Base-by-base conservation (phyloP, 1,140 invertebrate genomes). In the Theocolax elegans region DNA sequence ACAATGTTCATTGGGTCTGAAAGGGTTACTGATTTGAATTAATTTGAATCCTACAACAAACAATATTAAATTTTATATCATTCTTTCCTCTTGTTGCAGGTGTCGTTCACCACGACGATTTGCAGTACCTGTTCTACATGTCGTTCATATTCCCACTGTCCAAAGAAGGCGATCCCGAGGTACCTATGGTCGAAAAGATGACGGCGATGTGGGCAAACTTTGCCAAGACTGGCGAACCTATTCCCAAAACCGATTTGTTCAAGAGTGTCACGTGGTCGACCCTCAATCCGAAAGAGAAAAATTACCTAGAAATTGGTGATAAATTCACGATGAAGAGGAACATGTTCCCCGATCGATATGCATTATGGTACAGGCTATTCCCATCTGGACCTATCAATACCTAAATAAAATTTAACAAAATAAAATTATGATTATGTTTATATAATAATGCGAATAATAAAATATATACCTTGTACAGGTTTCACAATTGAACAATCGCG, bases 21-120 rank as follows among this genome's bases (percentile, higher is more conserved):
- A 35, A 10, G 31, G 31, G 31, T 35, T 35, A 35, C 4, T 35
- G 15, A n/a, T 31, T 15, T 54, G n/a, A n/a, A n/a, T n/a, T n/a
- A n/a, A n/a, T n/a, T n/a, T n/a, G n/a, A n/a, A n/a, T n/a, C n/a
- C n/a, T n/a, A n/a, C n/a, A n/a, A n/a, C n/a, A n/a, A n/a, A n/a
- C n/a, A n/a, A n/a, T n/a, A n/a, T n/a, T n/a, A n/a, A n/a, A n/a
- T n/a, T 35, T n/a, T n/a, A n/a, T n/a, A n/a, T n/a, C n/a, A n/a
- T n/a, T n/a, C n/a, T n/a, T n/a, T n/a, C n/a, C n/a, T n/a, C n/a
- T n/a, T n/a, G n/a, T n/a, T 58, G 0, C 64, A 90, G 89, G 89
- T 19, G 87, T 89, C 6, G 87, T 86, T 3, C 89, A 91, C 78
- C 87, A 88, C 53, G 90, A 91, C 73, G 90, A 91, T 73, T 76